A percentile compares a stretch with the other conserved stretches of the same genome.
Conservation (phyloP, 1,140 invertebrate species). For the Cydia fagiglandana region DNA sequence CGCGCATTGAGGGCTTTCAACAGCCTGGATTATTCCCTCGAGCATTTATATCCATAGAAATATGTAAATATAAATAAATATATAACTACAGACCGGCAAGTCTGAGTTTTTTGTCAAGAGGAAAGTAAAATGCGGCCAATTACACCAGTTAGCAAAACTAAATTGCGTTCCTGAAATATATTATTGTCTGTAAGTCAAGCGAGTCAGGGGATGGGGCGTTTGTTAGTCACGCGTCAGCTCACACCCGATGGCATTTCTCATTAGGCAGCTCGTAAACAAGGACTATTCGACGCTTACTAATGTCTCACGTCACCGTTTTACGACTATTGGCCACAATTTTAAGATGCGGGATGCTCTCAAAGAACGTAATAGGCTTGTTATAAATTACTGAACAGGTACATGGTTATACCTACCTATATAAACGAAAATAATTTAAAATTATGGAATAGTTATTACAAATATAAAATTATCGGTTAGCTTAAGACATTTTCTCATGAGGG, state of each 20-base stretch:
- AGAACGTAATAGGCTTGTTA: constrained; percentile 45
- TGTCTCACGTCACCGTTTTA: constrained; percentile 68
- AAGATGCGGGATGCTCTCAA: constrained; percentile 46
- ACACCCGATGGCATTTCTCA: constrained; percentile 65
- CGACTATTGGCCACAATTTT: constrained; percentile 62
- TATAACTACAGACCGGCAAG: background rate
- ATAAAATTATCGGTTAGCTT: too few relatives aligned
- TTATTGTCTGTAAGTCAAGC: constrained; percentile 21
- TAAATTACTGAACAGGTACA: constrained; percentile 50
- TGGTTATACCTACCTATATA: background rate
- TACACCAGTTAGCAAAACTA: constrained; percentile 31
- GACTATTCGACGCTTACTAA: constrained; percentile 71
- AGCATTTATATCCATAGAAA: constrained; percentile 37
- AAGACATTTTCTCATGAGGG: too few relatives aligned
- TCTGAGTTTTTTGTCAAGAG: background rate
- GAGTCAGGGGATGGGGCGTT: constrained; percentile 49
- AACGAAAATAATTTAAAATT: too few relatives aligned
- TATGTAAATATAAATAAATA: background rate
- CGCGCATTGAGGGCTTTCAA: constrained; percentile 43
- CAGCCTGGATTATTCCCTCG: constrained; percentile 54
- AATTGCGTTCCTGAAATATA: constrained; percentile 41
- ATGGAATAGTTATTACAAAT: too few relatives aligned
- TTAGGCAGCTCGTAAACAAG: constrained; percentile 71
- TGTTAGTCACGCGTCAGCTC: constrained; percentile 62
- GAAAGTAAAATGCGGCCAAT: constrained; percentile 10